Evolutionary conservation across 2,113 vertebrate genomes (phyloP).

Genomic region (Misgurnus mizolepis): DNA sequence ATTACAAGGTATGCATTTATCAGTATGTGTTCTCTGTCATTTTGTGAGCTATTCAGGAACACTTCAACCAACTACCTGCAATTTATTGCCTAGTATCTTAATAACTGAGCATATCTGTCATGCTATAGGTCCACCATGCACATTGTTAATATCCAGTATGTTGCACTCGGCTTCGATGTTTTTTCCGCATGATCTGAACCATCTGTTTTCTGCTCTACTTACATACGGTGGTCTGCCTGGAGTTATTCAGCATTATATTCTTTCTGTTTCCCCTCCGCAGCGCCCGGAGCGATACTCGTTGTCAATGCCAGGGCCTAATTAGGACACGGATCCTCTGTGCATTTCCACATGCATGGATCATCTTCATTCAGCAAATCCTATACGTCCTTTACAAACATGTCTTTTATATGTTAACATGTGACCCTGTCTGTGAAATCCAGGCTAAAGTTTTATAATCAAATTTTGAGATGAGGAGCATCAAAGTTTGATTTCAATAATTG

Average conservation of each 20-base stretch:
- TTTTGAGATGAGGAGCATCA: too few species aligned
- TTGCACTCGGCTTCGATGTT: conserved; percentile 2
- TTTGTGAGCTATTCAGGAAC: not conserved
- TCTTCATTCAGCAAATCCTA: not conserved
- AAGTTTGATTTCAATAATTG: too few species aligned
- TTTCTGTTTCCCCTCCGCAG: conserved; percentile 17
- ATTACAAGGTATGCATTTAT: too few species aligned
- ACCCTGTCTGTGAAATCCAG: too few species aligned
- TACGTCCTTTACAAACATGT: too few species aligned
- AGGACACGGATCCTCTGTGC: conserved; percentile 27
- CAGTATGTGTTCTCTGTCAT: too few species aligned
- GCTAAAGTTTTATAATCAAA: too few species aligned
- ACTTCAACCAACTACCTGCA: not conserved
- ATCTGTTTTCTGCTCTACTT: conserved; percentile 59
- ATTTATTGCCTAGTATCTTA: not conserved
- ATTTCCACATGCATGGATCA: not conserved
- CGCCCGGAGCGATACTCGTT: conserved; percentile 32
- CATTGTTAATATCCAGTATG: not conserved
- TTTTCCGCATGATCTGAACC: conserved; percentile 31
- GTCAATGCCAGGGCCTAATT: conserved; percentile 30
- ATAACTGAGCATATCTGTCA: not conserved
- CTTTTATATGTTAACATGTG: too few species aligned
- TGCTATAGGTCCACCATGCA: too few species aligned
- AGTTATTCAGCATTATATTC: conserved; percentile 20
- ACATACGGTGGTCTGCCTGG: conserved; percentile 37